These are phyloP conservation scores for Corythaeola cristata DNA, from an alignment of 2,113 vertebrate species.

Conservation along the genomic window DNA sequence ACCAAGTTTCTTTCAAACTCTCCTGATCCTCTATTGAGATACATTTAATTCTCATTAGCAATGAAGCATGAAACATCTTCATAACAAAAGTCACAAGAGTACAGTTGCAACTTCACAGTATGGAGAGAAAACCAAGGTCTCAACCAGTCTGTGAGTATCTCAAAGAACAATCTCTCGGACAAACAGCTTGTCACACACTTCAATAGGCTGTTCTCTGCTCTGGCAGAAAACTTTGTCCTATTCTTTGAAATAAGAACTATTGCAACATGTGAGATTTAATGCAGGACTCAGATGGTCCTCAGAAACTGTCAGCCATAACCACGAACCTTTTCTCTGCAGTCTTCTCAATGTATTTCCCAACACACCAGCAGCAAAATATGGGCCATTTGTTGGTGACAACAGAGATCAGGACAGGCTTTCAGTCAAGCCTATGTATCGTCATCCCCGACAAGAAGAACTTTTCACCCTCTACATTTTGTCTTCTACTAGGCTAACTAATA, in stretches of 20 bases:
- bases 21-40: not conserved
- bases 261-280: not conserved
- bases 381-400: not conserved
- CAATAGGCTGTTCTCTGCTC: not conserved
- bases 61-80: not conserved
- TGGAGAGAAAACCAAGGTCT: not conserved
- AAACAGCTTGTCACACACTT: not conserved
- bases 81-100: not conserved
- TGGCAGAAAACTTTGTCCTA: not conserved
- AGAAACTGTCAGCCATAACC: not conserved
- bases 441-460: not conserved
- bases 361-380: not conserved
- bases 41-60: not conserved
- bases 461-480: slow-evolving; percentile 17
- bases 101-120: not conserved
- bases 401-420: not conserved
- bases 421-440: not conserved
- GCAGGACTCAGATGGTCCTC: not conserved
- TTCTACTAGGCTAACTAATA: slow-evolving; percentile 26
- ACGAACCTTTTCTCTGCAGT: not conserved
- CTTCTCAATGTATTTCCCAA: not conserved
- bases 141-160: not conserved
- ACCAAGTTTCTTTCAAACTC: not conserved
- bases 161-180: not conserved
- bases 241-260: not conserved